Evolutionary conservation across 1,140 invertebrate genomes (phyloP), one percentile per base, ranked within the genome.

Genomic region (Papilio polyxenes): DNA sequence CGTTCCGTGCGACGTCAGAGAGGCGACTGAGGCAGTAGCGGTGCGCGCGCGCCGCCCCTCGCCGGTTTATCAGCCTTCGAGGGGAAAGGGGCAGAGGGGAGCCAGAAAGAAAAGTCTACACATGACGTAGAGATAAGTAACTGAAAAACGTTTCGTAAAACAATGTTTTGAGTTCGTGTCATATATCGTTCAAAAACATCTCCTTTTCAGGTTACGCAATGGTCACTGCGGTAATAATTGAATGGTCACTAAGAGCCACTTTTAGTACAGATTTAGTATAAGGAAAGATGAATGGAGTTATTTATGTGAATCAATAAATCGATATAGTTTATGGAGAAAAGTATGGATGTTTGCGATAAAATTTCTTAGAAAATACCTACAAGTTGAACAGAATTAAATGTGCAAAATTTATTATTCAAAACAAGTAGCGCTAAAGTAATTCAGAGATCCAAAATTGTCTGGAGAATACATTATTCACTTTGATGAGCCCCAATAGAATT

Each of bases 31-130:
- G 86, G 90, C 82, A 84, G 85, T 81, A 80, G 75, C 62, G 83
- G 75, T 91, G 92, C 92, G 92, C 92, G 81, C 82, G 91, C 91
- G 91, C 89, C 87, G 89, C 86, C 84, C 82, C 85, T 83, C 86
- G 82, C 83, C 82, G 84, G 88, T 86, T 93, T 93, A 93, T 93
- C 92, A 94, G 92, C 88, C 89, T 92, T 90, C 86, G 88, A 82
- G 90, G 91, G 87, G 84, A 85, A 84, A 87, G 84, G 87, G 86
- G 83, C 86, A 81, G 23, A 20, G 77, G 75, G 56, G 23, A 6
- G 20, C 9, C 9, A 59, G 84, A 88, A 89, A 91, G 90, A 92
- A 92, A 92, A 92, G 85, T 88, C 83, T 83, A 87, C 91, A 92
- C 90, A 89, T 93, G 91, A 93, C 89, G 84, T 87, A 75, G 69